These are phyloP conservation scores for Bettongia penicillata DNA, from an alignment of 2,113 vertebrate species.

Conservation along the genomic window DNA sequence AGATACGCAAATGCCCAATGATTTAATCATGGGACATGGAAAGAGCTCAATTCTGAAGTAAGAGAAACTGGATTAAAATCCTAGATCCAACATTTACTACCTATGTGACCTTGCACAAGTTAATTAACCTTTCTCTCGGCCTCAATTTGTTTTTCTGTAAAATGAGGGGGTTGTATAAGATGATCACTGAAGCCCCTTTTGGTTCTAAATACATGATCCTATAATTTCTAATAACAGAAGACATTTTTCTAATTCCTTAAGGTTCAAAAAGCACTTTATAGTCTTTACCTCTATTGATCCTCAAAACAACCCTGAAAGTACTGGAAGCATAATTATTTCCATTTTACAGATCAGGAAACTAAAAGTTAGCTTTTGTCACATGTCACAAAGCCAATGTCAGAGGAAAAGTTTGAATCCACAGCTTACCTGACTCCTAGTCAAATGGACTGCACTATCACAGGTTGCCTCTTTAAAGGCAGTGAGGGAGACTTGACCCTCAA, in stretches of 20 bases:
- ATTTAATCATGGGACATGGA: neutral
- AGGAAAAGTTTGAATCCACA: neutral
- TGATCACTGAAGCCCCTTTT: neutral
- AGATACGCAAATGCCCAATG: neutral
- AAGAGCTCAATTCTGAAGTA: neutral
- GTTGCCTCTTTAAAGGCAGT: neutral
- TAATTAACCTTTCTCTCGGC: neutral
- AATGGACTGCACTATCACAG: neutral
- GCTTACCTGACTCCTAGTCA: neutral
- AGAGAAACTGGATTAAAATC: neutral
- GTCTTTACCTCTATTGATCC: neutral
- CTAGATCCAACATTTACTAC: neutral
- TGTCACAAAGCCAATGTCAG: neutral
- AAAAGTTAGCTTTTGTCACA: neutral
- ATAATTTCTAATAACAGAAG: neutral
- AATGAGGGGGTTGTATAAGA: neutral
- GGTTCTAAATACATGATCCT: neutral
- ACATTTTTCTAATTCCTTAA: neutral
- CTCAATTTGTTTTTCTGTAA: neutral
- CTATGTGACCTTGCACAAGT: neutral
- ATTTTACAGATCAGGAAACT: neutral
- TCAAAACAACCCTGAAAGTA: neutral
- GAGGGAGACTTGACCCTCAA: neutral
- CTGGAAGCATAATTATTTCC: neutral
- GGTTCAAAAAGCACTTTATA: neutral